A percentile compares a stretch with the other conserved stretches of the same genome.
These are phyloP conservation scores for Liasis olivaceus DNA, from an alignment of 2,797 vertebrate species.

Conservation along the genomic window DNA sequence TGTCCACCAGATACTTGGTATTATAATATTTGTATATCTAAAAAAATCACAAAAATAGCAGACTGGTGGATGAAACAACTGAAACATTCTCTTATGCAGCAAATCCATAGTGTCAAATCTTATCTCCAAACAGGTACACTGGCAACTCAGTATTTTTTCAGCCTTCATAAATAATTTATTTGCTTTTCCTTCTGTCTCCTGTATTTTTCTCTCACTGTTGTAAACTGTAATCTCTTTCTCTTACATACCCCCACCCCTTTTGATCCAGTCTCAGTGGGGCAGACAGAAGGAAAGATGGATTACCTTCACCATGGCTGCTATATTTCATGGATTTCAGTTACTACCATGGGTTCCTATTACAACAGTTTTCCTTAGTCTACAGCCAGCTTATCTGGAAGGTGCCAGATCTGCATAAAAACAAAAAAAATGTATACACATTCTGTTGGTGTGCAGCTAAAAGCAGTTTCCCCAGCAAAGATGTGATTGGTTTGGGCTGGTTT, in stretches of 20 bases:
- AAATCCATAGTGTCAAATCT: not conserved
- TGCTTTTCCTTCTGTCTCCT: not conserved
- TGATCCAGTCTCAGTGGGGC: not conserved
- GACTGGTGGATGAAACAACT: not conserved
- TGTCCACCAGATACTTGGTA: not conserved
- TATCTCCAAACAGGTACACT: not conserved
- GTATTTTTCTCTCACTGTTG: not conserved
- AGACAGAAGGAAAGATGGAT: not conserved
- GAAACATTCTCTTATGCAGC: not conserved
- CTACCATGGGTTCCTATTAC: not conserved
- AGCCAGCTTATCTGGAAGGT: not conserved
- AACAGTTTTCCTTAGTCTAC: not conserved
- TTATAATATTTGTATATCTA: not conserved
- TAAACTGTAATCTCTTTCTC: not conserved
- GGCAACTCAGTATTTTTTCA: not conserved
- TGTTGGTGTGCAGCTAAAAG: not conserved
- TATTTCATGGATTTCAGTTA: not conserved
- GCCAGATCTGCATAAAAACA: not conserved
- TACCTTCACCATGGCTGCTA: not conserved
- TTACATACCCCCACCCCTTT: not conserved
- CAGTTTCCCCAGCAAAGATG: not conserved
- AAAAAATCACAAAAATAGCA: not conserved
- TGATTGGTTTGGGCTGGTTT: not conserved
- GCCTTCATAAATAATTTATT: not conserved
- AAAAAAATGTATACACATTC: not conserved